These are phyloP conservation scores for Phoebastria nigripes DNA, from an alignment of 2,797 vertebrate species.

Conservation along the genomic window DNA sequence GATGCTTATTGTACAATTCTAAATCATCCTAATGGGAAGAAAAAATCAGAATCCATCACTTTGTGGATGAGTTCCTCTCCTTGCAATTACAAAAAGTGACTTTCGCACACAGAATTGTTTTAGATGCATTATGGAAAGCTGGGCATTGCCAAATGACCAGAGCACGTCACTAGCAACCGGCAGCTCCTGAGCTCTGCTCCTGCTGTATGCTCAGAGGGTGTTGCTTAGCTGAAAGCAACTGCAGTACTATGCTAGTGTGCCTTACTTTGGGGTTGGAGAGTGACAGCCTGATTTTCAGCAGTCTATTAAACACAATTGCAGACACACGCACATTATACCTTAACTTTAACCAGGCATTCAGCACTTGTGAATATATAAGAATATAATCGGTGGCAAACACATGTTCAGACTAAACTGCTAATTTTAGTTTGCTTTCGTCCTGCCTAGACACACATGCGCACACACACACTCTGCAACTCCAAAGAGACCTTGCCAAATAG, in stretches of 20 bases:
- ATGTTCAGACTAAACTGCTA: neutral
- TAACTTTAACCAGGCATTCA: neutral
- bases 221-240: neutral
- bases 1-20: constrained; percentile 27
- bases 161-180: neutral
- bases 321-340: neutral
- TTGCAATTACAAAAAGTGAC: neutral
- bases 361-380: neutral
- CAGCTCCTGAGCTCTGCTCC: neutral
- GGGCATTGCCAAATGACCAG: neutral
- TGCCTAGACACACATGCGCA: neutral
- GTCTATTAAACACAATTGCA: neutral
- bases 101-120: neutral
- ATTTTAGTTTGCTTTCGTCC: neutral
- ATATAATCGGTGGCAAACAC: neutral
- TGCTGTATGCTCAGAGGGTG: neutral
- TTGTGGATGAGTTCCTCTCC: constrained; percentile 1
- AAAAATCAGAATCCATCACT: constrained; percentile 43
- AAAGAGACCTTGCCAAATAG: neutral
- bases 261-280: neutral
- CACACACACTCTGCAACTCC: neutral
- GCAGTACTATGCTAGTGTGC: rapidly evolving
- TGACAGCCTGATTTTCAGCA: neutral
- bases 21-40: constrained; percentile 32
- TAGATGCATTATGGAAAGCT: neutral